Conservation (phyloP, 2,888 invertebrate species). For the Exocentrus adspersus region DNA sequence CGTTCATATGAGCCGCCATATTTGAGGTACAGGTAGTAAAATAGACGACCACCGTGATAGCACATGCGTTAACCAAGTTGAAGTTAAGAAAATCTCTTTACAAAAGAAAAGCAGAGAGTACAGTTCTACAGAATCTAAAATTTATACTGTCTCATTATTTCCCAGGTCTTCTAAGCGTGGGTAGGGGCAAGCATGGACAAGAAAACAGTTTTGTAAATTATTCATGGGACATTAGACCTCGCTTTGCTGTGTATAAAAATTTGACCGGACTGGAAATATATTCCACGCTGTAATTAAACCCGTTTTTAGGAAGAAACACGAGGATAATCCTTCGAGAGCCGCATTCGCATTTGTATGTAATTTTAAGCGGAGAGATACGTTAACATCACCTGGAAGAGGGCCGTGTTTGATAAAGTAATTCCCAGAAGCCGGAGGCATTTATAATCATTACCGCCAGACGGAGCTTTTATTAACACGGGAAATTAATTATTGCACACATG, state of each 20-base stretch:
- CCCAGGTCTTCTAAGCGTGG: neutral
- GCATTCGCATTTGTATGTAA: neutral
- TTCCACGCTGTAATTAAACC: neutral
- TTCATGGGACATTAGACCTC: neutral
- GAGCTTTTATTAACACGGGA: neutral
- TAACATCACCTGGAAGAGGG: neutral
- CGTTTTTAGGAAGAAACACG: neutral
- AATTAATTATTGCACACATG: slow-evolving; percentile 3
- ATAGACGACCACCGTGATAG: too few species aligned
- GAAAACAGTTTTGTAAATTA: neutral
- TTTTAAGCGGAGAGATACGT: too few species aligned
- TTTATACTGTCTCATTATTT: slow-evolving; percentile 2
- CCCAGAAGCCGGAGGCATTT: neutral
- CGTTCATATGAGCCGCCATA: too few species aligned
- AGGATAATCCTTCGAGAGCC: neutral
- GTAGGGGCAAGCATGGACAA: neutral
- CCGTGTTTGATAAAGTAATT: neutral
- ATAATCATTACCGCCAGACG: neutral
- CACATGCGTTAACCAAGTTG: too few species aligned
- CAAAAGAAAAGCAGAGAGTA: too few species aligned
- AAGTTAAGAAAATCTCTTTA: too few species aligned
- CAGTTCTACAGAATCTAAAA: slow-evolving; percentile 15
- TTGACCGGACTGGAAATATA: too few species aligned
- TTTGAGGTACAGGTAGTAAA: too few species aligned
- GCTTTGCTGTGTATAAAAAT: too few species aligned